Percentiles rank a stretch among this genome's conserved stretches.
These are phyloP conservation scores for Boulengeromyrus knoepffleri DNA, from an alignment of 2,113 vertebrate genomes.

Conservation along the genomic window DNA sequence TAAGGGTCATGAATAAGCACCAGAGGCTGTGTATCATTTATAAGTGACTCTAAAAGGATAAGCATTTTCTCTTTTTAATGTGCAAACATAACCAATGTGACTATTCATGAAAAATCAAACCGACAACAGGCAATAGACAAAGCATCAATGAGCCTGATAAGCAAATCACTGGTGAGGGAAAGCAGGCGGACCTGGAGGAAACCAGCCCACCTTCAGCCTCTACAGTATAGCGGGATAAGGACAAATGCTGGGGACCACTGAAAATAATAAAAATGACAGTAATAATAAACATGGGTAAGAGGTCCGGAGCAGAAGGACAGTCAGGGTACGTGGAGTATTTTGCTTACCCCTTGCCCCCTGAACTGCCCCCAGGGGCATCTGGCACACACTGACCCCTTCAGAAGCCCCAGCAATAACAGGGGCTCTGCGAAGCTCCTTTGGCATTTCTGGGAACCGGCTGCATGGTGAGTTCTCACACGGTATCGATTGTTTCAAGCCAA, in stretches of 20 bases:
- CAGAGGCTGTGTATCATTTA: neutral
- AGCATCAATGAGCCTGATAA: neutral
- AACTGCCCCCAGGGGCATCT: neutral
- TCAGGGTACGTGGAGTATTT: neutral
- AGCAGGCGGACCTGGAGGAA: neutral
- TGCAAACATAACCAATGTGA: neutral
- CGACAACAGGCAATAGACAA: neutral
- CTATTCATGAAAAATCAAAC: neutral
- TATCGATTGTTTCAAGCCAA: constrained; percentile 32
- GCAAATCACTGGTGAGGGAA: neutral
- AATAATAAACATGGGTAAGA: neutral
- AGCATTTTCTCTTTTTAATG: neutral
- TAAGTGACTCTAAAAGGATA: neutral
- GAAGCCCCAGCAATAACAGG: constrained; percentile 1
- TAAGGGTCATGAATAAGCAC: neutral
- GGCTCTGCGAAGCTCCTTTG: neutral
- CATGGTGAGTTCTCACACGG: constrained; percentile 43
- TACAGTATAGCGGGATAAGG: neutral
- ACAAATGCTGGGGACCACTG: neutral
- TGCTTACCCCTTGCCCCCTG: neutral
- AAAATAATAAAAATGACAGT: neutral
- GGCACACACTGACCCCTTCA: constrained; percentile 6
- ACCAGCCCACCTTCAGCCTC: neutral
- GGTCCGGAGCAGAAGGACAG: neutral
- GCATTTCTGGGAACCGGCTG: constrained; percentile 41